These are phyloP conservation scores for Limnephilus lunatus DNA, from an alignment of 2,888 invertebrate genomes.

Conservation along the genomic window DNA sequence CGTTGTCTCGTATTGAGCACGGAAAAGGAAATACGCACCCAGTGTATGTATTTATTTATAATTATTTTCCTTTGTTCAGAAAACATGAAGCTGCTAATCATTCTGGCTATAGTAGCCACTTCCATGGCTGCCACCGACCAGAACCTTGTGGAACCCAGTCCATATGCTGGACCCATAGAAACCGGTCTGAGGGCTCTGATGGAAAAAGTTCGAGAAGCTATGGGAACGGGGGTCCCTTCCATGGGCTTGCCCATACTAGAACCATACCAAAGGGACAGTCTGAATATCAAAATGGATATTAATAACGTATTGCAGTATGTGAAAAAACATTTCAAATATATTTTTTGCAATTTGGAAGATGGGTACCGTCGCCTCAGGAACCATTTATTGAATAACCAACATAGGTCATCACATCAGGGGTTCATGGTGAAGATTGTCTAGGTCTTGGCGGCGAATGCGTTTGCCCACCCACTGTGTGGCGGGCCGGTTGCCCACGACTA, in stretches of 20 bases:
- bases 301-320: background rate
- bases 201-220: background rate
- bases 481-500: no score
- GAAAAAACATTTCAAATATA: background rate
- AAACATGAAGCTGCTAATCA: background rate
- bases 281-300: constrained; percentile 11
- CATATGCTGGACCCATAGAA: background rate
- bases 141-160: background rate
- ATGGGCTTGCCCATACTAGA: constrained; percentile 4
- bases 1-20: no score
- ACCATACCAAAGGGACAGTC: background rate
- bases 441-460: no score
- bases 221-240: constrained; percentile 12
- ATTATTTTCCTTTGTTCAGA: background rate
- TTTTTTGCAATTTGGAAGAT: background rate
- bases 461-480: no score
- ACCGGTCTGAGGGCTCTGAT: background rate
- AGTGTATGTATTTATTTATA: no score
- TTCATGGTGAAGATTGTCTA: no score
- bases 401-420: no score
- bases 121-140: background rate
- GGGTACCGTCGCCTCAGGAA: no score
- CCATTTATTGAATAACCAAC: no score
- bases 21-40: no score
- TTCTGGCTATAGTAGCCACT: background rate